A percentile compares a stretch with the other conserved stretches of the same genome.
Evolutionary conservation across 2,113 vertebrate species (phyloP).

Genomic region (Grammatotria lemairii): DNA sequence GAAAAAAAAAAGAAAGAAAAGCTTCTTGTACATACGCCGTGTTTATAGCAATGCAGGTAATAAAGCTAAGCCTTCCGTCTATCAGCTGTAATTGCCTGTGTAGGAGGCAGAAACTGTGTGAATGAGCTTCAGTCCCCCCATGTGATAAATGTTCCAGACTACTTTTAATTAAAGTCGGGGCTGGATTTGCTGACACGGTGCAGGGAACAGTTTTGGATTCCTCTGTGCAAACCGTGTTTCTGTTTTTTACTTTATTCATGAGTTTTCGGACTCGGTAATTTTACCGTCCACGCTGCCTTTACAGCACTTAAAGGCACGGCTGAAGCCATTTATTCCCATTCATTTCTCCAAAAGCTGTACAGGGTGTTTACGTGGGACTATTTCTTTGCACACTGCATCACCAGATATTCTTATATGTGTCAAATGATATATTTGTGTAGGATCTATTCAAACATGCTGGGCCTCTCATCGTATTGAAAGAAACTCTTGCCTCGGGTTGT

Average conservation of each 20-base stretch:
- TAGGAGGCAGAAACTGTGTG: constrained; percentile 15
- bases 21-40: constrained; percentile 36
- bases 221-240: not conserved
- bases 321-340: not conserved
- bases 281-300: not conserved
- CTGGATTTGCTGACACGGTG: not conserved
- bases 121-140: constrained; percentile 11
- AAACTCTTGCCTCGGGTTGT: not conserved
- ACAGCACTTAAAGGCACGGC: not conserved
- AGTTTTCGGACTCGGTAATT: not conserved
- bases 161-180: constrained; percentile 19
- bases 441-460: not conserved
- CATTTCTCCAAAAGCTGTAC: not conserved
- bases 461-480: not conserved
- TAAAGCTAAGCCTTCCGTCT: constrained; percentile 32
- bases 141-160: constrained; percentile 29
- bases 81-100: constrained; percentile 33
- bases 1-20: constrained; percentile 5
- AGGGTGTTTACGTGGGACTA: not conserved
- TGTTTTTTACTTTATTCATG: not conserved
- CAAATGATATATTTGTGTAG: not conserved
- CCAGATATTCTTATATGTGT: not conserved
- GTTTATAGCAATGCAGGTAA: constrained; percentile 49
- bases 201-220: not conserved
- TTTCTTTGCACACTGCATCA: not conserved